These are phyloP conservation scores for Brachymystax lenok DNA, from an alignment of 2,797 vertebrate genomes.

Conservation along the genomic window DNA sequence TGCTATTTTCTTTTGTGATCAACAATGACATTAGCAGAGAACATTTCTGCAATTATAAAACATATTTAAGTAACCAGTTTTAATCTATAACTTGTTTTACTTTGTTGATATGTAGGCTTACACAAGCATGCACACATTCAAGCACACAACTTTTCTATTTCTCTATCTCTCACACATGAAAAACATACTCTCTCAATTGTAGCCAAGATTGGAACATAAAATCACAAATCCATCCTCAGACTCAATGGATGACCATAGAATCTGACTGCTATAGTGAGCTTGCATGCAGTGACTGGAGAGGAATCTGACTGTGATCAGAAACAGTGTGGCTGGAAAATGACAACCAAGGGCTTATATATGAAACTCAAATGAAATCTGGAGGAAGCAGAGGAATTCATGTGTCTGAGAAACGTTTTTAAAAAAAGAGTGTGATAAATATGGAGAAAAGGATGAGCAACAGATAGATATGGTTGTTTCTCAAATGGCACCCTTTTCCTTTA, in stretches of 20 bases:
- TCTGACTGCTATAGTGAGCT: neutral
- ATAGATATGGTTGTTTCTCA: no score
- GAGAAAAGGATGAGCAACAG: no score
- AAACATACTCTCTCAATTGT: neutral
- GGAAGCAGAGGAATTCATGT: neutral
- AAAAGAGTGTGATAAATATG: no score
- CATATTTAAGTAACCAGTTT: neutral
- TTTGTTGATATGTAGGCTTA: neutral
- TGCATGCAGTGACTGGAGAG: neutral
- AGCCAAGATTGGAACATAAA: neutral
- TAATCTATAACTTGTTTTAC: neutral
- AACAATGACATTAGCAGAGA: no score
- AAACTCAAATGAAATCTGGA: neutral
- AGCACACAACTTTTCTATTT: neutral
- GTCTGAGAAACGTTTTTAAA: neutral
- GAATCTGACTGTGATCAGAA: neutral
- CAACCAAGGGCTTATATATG: neutral
- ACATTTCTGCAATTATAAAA: no score
- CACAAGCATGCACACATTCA: neutral
- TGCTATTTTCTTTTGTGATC: no score
- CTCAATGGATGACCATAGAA: neutral
- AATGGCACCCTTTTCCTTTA: no score
- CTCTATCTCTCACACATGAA: constrained; percentile 5
- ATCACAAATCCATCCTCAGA: neutral
- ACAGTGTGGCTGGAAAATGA: neutral